A percentile compares a stretch with the other conserved stretches of the same genome.
These are phyloP conservation scores for Eumaeus atala DNA, from an alignment of 1,140 invertebrate genomes.

Conservation along the genomic window DNA sequence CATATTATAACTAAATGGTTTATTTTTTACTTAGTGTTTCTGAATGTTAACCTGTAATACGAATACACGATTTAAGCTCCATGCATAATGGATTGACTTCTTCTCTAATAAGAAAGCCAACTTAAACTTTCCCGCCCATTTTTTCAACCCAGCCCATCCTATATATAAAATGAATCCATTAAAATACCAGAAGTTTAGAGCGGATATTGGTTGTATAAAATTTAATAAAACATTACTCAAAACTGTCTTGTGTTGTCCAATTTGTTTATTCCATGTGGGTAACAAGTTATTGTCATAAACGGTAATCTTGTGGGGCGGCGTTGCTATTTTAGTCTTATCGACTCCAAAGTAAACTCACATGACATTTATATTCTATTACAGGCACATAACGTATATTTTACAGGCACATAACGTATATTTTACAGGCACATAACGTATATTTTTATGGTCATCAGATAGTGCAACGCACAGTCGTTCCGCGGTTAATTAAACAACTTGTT, in stretches of 20 bases:
- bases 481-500: too few species aligned
- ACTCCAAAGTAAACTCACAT: conserved; percentile 34
- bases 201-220: conserved; percentile 36
- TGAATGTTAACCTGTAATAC: too few species aligned
- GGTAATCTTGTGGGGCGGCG: conserved; percentile 24
- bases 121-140: too few species aligned
- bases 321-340: conserved; percentile 44
- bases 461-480: too few species aligned
- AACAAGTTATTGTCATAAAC: conserved; percentile 23
- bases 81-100: too few species aligned
- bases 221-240: conserved; percentile 26
- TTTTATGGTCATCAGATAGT: too few species aligned
- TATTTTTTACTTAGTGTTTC: too few species aligned
- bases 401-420: too few species aligned
- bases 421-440: too few species aligned
- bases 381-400: background rate
- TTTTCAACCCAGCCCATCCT: background rate
- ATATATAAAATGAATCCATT: conserved; percentile 5
- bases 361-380: conserved; percentile 17
- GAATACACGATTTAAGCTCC: too few species aligned
- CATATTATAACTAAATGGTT: too few species aligned
- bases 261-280: conserved; percentile 17
- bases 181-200: conserved; percentile 21
- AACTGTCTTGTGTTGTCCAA: conserved; percentile 5
- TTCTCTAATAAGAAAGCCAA: too few species aligned